Percentiles rank a stretch among this genome's conserved stretches.
These are phyloP conservation scores for Tribolium castaneum DNA, from an alignment of 1,140 invertebrate genomes.

Conservation along the genomic window DNA sequence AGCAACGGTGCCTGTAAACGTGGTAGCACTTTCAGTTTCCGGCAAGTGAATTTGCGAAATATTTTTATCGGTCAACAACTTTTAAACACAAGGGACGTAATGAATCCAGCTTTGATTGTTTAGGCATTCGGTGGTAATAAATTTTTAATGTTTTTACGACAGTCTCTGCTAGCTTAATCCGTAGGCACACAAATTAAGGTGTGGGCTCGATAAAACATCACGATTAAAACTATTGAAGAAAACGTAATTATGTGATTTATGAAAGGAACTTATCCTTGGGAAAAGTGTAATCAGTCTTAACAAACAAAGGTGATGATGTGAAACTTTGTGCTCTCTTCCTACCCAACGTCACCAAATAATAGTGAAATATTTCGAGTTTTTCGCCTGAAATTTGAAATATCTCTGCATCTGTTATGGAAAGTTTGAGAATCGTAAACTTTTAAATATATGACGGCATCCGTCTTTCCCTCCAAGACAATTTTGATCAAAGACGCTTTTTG, in stretches of 20 bases:
- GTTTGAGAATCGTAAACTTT: neutral
- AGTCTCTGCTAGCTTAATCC: neutral
- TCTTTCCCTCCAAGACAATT: neutral
- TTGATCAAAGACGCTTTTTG: neutral
- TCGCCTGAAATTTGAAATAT: neutral
- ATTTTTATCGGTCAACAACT: neutral
- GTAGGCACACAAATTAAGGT: neutral
- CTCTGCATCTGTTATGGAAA: neutral
- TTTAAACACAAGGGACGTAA: too few relatives aligned
- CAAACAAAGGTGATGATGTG: neutral
- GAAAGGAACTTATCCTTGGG: neutral
- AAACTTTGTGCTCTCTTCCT: neutral
- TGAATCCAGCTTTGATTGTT: neutral
- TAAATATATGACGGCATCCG: neutral
- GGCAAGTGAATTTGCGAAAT: neutral
- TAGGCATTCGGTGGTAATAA: neutral
- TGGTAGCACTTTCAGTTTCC: neutral
- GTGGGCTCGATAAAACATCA: too few relatives aligned
- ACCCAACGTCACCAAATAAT: neutral
- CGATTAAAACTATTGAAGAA: neutral
- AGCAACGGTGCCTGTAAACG: neutral
- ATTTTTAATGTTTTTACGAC: neutral
- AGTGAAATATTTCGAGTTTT: neutral
- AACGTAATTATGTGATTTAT: neutral
- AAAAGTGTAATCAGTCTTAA: neutral